phyloP scores from a whole-genome alignment of 2,113 vertebrate species.

The Saguinus imperator region DNA sequence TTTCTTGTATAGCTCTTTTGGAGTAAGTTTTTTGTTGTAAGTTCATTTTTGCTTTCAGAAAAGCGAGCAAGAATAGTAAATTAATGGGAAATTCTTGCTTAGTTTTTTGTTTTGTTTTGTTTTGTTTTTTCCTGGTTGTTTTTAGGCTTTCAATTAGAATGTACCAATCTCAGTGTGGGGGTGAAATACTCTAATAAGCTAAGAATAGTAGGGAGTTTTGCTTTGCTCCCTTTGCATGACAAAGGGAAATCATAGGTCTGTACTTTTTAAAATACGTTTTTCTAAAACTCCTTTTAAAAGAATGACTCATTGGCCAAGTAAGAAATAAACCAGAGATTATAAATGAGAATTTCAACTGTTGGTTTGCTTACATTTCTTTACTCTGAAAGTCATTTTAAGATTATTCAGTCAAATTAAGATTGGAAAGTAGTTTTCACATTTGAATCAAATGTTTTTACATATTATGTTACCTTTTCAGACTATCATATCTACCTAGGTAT shows the following conservation, averaged over 20 bases:
- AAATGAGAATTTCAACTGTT: neutral
- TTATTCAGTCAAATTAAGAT: conserved; percentile 24
- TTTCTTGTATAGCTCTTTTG: neutral
- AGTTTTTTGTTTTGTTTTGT: too few relatives aligned
- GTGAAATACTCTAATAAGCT: neutral
- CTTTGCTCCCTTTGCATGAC: neutral
- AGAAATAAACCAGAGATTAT: neutral
- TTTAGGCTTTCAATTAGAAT: neutral
- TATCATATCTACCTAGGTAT: neutral
- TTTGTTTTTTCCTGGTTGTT: neutral
- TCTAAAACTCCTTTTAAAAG: neutral
- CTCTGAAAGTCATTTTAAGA: neutral
- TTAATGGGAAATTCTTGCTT: neutral
- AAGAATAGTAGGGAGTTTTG: neutral
- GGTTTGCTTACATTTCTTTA: neutral
- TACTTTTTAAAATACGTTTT: neutral
- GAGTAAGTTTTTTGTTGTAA: neutral
- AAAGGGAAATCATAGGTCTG: neutral
- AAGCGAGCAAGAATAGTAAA: neutral
- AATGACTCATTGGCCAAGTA: neutral
- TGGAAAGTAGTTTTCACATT: conserved; percentile 39
- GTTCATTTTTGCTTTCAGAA: conserved; percentile 40
- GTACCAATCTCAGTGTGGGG: neutral
- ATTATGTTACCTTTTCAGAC: conserved; percentile 29
- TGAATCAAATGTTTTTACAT: conserved; percentile 21